Evolutionary conservation across 2,113 vertebrate genomes (phyloP).

Genomic region (Ameiurus melas): DNA sequence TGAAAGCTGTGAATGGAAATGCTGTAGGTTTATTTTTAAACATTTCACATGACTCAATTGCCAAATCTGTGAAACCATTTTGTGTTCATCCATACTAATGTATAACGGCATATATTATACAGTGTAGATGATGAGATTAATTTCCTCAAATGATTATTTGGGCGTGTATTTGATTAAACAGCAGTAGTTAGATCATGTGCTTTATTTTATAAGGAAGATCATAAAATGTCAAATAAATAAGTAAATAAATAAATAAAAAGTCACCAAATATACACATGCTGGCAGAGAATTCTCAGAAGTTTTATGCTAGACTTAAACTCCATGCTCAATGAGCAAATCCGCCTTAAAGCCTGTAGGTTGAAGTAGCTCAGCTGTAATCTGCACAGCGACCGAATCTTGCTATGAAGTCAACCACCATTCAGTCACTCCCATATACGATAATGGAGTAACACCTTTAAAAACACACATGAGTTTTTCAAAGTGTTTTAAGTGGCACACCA

Average conservation of each 20-base stretch:
- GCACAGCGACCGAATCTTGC: constrained; percentile 40
- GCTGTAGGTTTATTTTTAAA: background rate
- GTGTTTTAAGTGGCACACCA: constrained; percentile 7
- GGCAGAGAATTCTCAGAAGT: constrained; percentile 24
- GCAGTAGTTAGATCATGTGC: background rate
- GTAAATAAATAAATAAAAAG: background rate
- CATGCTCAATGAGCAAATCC: constrained; percentile 50
- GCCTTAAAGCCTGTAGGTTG: constrained; percentile 31
- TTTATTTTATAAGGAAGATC: background rate
- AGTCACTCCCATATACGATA: constrained; percentile 38
- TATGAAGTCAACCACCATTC: constrained; percentile 37
- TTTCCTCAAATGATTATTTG: background rate
- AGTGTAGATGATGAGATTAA: background rate
- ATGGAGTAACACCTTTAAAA: constrained; percentile 26
- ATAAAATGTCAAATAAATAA: background rate
- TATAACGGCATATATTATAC: background rate
- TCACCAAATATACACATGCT: background rate
- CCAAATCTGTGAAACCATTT: background rate
- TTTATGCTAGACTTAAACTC: constrained; percentile 43
- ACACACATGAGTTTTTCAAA: constrained; percentile 13
- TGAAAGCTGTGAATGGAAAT: constrained; percentile 2
- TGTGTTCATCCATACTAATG: background rate
- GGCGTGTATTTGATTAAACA: background rate
- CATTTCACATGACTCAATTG: background rate
- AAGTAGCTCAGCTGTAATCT: constrained; percentile 36